Evolutionary conservation across 2,113 vertebrate genomes (phyloP).

Genomic region (Halichoerus grypus): DNA sequence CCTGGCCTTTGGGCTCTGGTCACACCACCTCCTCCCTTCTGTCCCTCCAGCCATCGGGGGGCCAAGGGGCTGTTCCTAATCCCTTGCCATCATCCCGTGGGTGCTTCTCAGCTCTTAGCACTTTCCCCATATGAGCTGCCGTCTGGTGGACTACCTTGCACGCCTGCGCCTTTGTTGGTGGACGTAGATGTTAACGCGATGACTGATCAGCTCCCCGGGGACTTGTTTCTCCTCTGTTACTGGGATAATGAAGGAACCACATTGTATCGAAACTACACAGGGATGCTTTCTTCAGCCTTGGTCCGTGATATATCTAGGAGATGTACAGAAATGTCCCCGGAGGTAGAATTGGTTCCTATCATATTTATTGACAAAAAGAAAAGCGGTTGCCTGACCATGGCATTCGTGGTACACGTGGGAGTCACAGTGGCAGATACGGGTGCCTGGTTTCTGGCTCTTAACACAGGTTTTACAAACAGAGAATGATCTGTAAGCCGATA

Average conservation of each 20-base stretch:
- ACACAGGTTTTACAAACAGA: not conserved
- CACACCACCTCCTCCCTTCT: not conserved
- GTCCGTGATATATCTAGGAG: not conserved
- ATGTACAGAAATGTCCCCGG: not conserved
- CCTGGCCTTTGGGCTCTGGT: not conserved
- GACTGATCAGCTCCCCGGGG: not conserved
- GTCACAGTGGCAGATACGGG: not conserved
- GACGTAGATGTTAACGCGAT: not conserved
- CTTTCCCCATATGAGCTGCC: not conserved
- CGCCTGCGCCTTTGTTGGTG: not conserved
- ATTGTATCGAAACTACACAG: not conserved
- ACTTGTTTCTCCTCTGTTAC: not conserved
- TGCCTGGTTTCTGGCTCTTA: not conserved
- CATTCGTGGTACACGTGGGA: not conserved
- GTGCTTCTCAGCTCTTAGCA: not conserved
- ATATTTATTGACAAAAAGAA: not conserved
- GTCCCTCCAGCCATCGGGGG: not conserved
- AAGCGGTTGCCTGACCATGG: not conserved
- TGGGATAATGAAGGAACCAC: not conserved
- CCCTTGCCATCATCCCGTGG: not conserved
- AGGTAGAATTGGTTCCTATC: not conserved
- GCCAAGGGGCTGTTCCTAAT: not conserved
- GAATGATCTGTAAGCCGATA: not conserved
- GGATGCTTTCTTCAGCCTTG: not conserved
- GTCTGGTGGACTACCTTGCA: not conserved